These are phyloP conservation scores for Orius laevigatus DNA, from an alignment of 1,140 invertebrate species.

Conservation along the genomic window DNA sequence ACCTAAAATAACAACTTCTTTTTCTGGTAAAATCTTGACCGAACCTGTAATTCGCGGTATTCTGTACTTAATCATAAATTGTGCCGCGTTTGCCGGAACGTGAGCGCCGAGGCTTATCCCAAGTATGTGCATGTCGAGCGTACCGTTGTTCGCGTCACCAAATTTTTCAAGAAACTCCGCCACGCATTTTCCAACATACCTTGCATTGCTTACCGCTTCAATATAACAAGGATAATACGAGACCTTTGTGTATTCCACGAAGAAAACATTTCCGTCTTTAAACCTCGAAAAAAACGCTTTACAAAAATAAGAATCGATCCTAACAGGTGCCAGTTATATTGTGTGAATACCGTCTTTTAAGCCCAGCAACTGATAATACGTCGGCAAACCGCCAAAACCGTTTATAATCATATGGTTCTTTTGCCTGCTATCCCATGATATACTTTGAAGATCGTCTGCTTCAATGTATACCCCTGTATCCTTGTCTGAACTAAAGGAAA, in stretches of 20 bases:
- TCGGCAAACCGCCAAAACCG: too few species aligned
- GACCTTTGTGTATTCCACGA: slow-evolving; percentile 44
- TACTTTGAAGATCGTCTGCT: too few species aligned
- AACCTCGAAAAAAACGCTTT: too few species aligned
- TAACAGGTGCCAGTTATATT: too few species aligned
- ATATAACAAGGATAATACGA: slow-evolving; percentile 45
- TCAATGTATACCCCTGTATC: too few species aligned
- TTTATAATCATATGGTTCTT: too few species aligned
- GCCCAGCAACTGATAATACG: too few species aligned
- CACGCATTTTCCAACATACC: slow-evolving; percentile 39
- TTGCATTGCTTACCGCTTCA: slow-evolving; percentile 40
- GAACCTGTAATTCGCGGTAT: slow-evolving; percentile 41
- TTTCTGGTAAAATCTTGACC: background rate
- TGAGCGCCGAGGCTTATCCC: slow-evolving; percentile 53
- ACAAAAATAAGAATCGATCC: too few species aligned
- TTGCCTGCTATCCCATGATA: too few species aligned
- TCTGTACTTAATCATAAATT: slow-evolving; percentile 31
- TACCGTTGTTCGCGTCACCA: slow-evolving; percentile 27
- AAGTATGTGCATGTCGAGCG: slow-evolving; percentile 35
- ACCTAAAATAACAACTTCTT: slow-evolving; percentile 25
- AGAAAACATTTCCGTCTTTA: slow-evolving; percentile 36
- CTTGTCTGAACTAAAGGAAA: too few species aligned
- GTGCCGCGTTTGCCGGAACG: slow-evolving; percentile 38
- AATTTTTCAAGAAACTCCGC: slow-evolving; percentile 38
- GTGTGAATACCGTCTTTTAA: too few species aligned